A percentile compares a stretch with the other conserved stretches of the same genome.
These are phyloP conservation scores for Xenopus tropicalis DNA, from an alignment of 2,113 vertebrate species.

Conservation along the genomic window DNA sequence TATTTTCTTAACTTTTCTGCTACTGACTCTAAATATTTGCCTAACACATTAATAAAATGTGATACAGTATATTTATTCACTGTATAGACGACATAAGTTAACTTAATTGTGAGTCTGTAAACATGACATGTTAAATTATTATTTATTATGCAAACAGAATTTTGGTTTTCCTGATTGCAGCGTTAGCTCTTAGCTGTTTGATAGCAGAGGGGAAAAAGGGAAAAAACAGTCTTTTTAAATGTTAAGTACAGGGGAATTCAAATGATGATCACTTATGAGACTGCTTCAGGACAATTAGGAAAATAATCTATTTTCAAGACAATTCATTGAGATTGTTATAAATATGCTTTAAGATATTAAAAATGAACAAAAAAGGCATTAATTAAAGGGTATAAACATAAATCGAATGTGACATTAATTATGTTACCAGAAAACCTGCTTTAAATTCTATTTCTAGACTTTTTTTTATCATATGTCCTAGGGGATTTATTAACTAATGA, in stretches of 20 bases:
- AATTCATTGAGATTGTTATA: neutral
- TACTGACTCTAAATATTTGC: no score
- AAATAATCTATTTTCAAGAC: slow-evolving; percentile 9
- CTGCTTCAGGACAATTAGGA: neutral
- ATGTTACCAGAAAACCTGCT: slow-evolving; percentile 12
- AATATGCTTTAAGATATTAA: slow-evolving; percentile 22
- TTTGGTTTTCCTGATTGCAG: neutral
- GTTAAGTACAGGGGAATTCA: slow-evolving; percentile 15
- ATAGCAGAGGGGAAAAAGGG: slow-evolving; percentile 4
- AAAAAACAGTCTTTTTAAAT: slow-evolving; percentile 24
- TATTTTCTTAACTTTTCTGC: neutral
- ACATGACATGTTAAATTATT: slow-evolving; percentile 17
- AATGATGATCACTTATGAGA: neutral
- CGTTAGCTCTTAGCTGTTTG: slow-evolving; percentile 18
- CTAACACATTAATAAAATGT: neutral
- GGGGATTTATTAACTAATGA: slow-evolving; percentile 13
- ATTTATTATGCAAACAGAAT: slow-evolving; percentile 5
- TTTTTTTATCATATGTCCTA: neutral
- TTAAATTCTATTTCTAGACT: slow-evolving; percentile 3
- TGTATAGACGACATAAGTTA: neutral
- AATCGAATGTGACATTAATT: slow-evolving; percentile 17
- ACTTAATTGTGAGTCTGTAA: slow-evolving; percentile 25
- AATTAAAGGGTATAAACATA: slow-evolving; percentile 9
- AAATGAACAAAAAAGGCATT: neutral
- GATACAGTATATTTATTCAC: neutral